Conservation (phyloP, 2,113 vertebrate species). For the Nothocercus nigrocapillus region DNA sequence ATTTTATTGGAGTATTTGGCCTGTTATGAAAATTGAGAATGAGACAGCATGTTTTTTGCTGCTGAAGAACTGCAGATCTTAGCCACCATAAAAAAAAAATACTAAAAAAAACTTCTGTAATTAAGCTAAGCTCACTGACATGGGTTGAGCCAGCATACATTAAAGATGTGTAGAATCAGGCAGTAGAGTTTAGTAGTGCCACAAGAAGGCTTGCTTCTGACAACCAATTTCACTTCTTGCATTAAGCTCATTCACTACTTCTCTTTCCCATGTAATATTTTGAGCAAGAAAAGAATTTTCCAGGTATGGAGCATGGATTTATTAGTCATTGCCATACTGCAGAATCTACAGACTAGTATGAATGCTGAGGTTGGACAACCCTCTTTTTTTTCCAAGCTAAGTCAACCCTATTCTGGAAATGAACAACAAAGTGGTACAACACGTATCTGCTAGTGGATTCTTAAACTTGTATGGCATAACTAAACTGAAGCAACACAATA, state of each 20-base stretch:
- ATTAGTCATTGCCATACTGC: not conserved
- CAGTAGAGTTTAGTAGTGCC: not conserved
- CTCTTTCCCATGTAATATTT: not conserved
- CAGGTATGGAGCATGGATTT: not conserved
- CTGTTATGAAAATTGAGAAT: not conserved
- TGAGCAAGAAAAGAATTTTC: not conserved
- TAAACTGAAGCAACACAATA: not conserved
- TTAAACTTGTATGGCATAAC: not conserved
- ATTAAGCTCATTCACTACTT: not conserved
- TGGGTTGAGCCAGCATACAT: not conserved
- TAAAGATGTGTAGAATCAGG: not conserved
- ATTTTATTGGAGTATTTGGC: not conserved
- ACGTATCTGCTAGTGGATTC: not conserved
- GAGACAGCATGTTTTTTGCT: not conserved
- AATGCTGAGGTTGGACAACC: not conserved
- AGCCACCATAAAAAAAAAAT: not conserved
- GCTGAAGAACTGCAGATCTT: not conserved
- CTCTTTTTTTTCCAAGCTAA: not conserved
- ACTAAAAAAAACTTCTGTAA: not conserved
- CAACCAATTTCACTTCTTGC: not conserved
- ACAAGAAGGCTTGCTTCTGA: not conserved
- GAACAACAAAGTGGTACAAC: not conserved
- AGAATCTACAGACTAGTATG: not conserved
- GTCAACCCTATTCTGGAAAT: not conserved
- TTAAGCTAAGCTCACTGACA: not conserved